A percentile compares a stretch with the other conserved stretches of the same genome.
Conservation (phyloP, 2,888 invertebrate species). For the Drosophila koepferae region DNA sequence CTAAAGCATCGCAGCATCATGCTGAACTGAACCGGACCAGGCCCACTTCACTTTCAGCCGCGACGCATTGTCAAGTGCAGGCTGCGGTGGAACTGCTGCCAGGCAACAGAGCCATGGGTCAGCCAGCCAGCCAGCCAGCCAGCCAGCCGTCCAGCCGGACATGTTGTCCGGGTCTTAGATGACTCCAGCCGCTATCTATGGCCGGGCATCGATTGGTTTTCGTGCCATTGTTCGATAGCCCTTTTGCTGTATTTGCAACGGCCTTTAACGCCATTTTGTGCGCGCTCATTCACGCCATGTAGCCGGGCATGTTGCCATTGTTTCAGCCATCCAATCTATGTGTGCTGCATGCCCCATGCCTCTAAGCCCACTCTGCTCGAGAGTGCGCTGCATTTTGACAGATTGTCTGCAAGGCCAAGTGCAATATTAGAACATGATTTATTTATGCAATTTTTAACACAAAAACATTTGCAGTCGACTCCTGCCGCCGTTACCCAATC, state of each 20-base stretch:
- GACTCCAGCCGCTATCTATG: slow-evolving; percentile 70
- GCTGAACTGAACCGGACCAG: slow-evolving; percentile 1
- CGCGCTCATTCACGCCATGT: slow-evolving; percentile 73
- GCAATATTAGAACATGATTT: slow-evolving; percentile 83
- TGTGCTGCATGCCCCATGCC: background rate
- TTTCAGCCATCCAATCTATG: slow-evolving; percentile 12
- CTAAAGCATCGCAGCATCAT: background rate
- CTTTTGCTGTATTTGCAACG: slow-evolving; percentile 59
- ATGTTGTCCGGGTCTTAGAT: slow-evolving; percentile 46
- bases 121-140: background rate
- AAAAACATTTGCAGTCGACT: slow-evolving; percentile 38
- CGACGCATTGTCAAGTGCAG: slow-evolving; percentile 73
- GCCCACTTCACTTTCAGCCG: slow-evolving; percentile 15
- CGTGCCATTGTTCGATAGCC: slow-evolving; percentile 55
- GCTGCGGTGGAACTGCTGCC: slow-evolving; percentile 34
- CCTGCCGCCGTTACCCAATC: background rate
- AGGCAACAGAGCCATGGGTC: slow-evolving; percentile 19
- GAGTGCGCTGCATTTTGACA: slow-evolving; percentile 63
- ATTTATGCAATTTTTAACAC: slow-evolving; percentile 82
- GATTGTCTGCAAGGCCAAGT: slow-evolving; percentile 81
- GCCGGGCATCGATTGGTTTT: slow-evolving; percentile 75
- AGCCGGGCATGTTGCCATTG: slow-evolving; percentile 34
- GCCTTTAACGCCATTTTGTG: slow-evolving; percentile 82
- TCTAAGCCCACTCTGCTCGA: background rate
- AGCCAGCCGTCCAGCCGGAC: slow-evolving; percentile 9